Evolutionary conservation across 37 sponge, comb jelly and placozoan genomes (phyloP).

Genomic region (Geodia barretti): DNA sequence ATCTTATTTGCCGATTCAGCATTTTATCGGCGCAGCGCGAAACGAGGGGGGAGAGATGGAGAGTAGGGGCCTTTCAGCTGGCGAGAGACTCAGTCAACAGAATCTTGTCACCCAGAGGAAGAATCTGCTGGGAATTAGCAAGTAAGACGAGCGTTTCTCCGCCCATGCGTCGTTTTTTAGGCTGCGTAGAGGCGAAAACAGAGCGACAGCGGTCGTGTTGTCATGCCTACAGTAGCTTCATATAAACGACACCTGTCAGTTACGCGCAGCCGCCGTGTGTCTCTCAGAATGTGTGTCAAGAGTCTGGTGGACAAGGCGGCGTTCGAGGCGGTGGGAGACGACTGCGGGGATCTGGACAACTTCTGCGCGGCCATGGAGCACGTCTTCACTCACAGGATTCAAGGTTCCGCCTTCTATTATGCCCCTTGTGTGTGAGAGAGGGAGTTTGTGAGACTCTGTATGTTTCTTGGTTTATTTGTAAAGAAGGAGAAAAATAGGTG

Average conservation of each 20-base stretch:
- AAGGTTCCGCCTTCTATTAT: slow-evolving; percentile 15
- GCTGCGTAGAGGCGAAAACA: background rate
- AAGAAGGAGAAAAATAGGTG: too few species aligned
- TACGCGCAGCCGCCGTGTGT: background rate
- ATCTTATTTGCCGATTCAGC: background rate
- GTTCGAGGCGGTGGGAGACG: slow-evolving; percentile 73
- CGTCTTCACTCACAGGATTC: slow-evolving; percentile 68
- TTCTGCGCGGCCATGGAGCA: slow-evolving; percentile 78
- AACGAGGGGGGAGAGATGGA: background rate
- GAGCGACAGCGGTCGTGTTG: background rate
- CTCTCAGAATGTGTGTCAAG: slow-evolving; percentile 80
- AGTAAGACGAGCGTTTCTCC: slow-evolving; percentile 1
- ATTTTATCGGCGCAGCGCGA: background rate
- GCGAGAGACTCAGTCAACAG: background rate
- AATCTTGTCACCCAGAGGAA: slow-evolving; percentile 34
- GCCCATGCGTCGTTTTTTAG: background rate
- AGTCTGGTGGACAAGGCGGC: slow-evolving; percentile 80
- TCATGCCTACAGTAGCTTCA: background rate
- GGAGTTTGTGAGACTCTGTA: too few species aligned
- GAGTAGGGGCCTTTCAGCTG: background rate
- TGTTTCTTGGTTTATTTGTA: too few species aligned
- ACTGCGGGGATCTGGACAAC: slow-evolving; percentile 66
- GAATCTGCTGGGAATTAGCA: slow-evolving; percentile 58
- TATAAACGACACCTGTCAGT: background rate
- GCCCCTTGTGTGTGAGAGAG: slow-evolving; percentile 5